These are phyloP conservation scores for Dasypus novemcinctus DNA, from an alignment of 2,113 vertebrate genomes.

Conservation along the genomic window DNA sequence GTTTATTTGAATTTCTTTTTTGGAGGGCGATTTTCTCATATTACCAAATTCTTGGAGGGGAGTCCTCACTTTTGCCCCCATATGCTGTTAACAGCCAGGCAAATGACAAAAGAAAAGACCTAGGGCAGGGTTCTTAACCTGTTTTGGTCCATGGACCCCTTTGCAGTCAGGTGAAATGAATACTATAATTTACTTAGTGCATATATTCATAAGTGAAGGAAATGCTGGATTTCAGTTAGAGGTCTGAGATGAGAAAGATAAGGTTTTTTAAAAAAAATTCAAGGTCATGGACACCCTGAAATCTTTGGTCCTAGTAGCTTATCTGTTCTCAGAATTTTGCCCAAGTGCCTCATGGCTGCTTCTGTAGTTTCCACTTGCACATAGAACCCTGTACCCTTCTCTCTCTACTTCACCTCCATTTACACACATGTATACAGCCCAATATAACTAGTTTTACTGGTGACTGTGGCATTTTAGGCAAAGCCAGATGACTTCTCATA, in stretches of 20 bases:
- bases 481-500: slow-evolving; percentile 76
- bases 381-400: not conserved
- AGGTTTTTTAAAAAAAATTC: too few species aligned
- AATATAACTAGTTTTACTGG: not conserved
- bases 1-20: slow-evolving; percentile 47
- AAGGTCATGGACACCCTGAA: too few species aligned
- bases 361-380: not conserved
- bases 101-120: not conserved
- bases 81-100: not conserved
- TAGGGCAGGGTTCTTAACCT: too few species aligned
- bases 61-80: not conserved
- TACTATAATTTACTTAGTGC: too few species aligned
- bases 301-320: not conserved
- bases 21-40: not conserved
- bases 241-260: too few species aligned
- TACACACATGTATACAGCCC: not conserved
- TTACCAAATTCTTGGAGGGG: not conserved
- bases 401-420: not conserved
- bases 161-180: too few species aligned
- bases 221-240: too few species aligned
- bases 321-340: not conserved
- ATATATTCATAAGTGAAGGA: too few species aligned
- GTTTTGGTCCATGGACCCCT: too few species aligned
- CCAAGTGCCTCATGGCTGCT: not conserved
- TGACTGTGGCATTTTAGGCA: slow-evolving; percentile 64